These are phyloP conservation scores for Pongo pygmaeus DNA, from an alignment of 2,113 vertebrate species.

Conservation along the genomic window DNA sequence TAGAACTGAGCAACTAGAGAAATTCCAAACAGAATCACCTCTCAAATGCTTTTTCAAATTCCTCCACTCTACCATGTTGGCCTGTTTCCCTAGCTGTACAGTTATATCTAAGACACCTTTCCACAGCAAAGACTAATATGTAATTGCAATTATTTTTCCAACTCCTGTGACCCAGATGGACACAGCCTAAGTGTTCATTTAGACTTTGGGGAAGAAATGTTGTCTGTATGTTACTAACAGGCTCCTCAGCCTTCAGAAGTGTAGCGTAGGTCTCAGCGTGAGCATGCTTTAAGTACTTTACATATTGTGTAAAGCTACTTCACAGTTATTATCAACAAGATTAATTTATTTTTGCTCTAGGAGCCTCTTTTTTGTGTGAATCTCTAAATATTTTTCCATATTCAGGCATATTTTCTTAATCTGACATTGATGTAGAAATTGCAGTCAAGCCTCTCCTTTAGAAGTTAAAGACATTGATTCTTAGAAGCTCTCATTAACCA, in stretches of 20 bases:
- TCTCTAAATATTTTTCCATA: background rate
- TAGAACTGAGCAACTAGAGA: background rate
- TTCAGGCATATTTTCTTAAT: background rate
- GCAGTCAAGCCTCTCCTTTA: background rate
- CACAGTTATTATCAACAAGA: background rate
- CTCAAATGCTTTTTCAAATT: background rate
- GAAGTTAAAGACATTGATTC: background rate
- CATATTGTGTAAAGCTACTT: background rate
- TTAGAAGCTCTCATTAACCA: background rate
- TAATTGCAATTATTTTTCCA: background rate
- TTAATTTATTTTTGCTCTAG: background rate
- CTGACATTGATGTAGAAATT: background rate
- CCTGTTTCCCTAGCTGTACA: background rate
- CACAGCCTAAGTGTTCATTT: background rate
- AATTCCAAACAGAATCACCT: background rate
- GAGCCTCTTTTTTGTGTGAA: background rate
- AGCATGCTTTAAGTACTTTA: background rate
- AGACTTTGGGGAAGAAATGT: background rate
- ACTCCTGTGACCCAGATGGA: background rate
- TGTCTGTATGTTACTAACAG: background rate
- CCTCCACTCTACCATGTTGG: background rate
- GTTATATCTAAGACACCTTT: background rate
- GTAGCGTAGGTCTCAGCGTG: accelerated
- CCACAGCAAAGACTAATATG: background rate
- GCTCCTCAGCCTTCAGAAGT: background rate